Evolutionary conservation across 2,888 invertebrate species (phyloP).

Genomic region (Hydrotaea cyrtoneurina): DNA sequence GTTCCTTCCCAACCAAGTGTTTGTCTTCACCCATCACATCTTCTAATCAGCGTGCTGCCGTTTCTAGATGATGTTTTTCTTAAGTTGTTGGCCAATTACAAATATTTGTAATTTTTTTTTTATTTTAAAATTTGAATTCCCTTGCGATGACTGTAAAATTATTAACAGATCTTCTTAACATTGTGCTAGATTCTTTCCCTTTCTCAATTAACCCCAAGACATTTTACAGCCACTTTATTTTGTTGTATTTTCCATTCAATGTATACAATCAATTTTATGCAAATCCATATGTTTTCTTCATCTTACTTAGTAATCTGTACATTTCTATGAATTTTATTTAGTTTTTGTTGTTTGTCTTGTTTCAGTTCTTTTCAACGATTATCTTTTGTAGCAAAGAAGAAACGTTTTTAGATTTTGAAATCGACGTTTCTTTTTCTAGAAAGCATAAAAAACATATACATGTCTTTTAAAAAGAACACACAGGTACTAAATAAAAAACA

Average conservation of each 20-base stretch:
- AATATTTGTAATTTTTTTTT: no score
- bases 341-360: neutral
- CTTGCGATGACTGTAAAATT: no score
- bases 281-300: neutral
- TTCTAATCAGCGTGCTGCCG: no score
- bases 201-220: no score
- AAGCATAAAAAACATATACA: conserved; percentile 52
- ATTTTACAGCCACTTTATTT: no score
- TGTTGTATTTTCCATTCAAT: neutral
- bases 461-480: conserved; percentile 63
- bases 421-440: conserved; percentile 49
- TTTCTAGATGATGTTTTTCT: no score
- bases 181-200: no score
- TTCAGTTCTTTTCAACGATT: neutral
- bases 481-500: conserved; percentile 59
- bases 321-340: neutral
- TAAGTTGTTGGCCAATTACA: no score
- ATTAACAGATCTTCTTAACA: no score
- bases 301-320: neutral
- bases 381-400: conserved; percentile 39
- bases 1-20: no score
- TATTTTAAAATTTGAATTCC: no score
- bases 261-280: neutral
- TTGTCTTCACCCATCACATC: no score
- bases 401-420: conserved; percentile 63